phyloP scores from a whole-genome alignment of 2,113 vertebrate species.

The Oplegnathus fasciatus region DNA sequence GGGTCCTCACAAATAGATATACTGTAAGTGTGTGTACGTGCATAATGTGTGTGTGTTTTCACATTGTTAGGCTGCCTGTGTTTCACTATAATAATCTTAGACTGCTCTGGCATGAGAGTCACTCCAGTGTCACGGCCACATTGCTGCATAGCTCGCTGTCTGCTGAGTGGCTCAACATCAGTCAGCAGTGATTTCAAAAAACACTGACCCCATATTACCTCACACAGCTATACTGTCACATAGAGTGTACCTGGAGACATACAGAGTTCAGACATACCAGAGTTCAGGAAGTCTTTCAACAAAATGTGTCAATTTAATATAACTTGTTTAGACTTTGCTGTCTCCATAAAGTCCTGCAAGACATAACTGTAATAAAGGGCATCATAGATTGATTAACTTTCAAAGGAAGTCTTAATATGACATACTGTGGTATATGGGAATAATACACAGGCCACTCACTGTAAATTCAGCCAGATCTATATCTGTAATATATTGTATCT shows the following conservation, averaged over 20 bases:
- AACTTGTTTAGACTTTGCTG: not conserved
- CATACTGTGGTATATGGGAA: not conserved
- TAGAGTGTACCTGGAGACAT: not conserved
- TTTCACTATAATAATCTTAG: constrained; percentile 25
- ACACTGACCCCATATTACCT: constrained; percentile 14
- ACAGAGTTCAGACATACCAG: not conserved
- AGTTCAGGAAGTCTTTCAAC: not conserved
- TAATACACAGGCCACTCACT: not conserved
- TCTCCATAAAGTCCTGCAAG: not conserved
- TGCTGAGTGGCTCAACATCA: constrained; percentile 14
- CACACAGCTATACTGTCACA: not conserved
- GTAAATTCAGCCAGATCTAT: not conserved
- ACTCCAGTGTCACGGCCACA: constrained; percentile 3
- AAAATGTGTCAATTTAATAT: not conserved
- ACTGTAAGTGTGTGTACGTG: not conserved
- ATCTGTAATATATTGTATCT: not conserved
- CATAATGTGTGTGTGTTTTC: not conserved
- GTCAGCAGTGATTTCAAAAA: constrained; percentile 17
- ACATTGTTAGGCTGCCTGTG: constrained; percentile 14
- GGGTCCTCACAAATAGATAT: not conserved
- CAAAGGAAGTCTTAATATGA: too few species aligned
- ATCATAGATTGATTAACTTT: not conserved
- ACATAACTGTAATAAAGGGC: not conserved
- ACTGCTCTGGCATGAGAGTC: constrained; percentile 37
- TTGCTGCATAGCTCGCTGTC: constrained; percentile 21